A percentile compares a stretch with the other conserved stretches of the same genome.
Conservation (phyloP, 2,113 vertebrate genomes). For the Sus scrofa region T2T-Sscrofa CM000812.6:128781501-128782000, state of each 20-base stretch:
- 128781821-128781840: slow-evolving; percentile 69
- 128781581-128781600: too few species aligned
- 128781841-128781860: slow-evolving; percentile 62
- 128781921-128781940: slow-evolving; percentile 65
- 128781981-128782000: not conserved
- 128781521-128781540: too few species aligned
- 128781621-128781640: not conserved
- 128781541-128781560: too few species aligned
- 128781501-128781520: too few species aligned
- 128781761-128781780: slow-evolving; percentile 66
- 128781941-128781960: slow-evolving; percentile 54
- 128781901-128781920: slow-evolving; percentile 66
- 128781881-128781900: slow-evolving; percentile 34
- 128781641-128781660: not conserved
- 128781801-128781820: slow-evolving; percentile 66
- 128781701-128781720: not conserved
- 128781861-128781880: slow-evolving; percentile 63
- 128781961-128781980: slow-evolving; percentile 30
- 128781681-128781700: not conserved
- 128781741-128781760: slow-evolving; percentile 49
- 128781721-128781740: too few species aligned
- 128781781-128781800: slow-evolving; percentile 47
- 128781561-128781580: too few species aligned
- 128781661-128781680: slow-evolving; percentile 18
- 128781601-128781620: too few species aligned